Evolutionary conservation across 53 echinoderm and acorn worm species (phyloP).

Genomic region (Pentamera pediparva): DNA sequence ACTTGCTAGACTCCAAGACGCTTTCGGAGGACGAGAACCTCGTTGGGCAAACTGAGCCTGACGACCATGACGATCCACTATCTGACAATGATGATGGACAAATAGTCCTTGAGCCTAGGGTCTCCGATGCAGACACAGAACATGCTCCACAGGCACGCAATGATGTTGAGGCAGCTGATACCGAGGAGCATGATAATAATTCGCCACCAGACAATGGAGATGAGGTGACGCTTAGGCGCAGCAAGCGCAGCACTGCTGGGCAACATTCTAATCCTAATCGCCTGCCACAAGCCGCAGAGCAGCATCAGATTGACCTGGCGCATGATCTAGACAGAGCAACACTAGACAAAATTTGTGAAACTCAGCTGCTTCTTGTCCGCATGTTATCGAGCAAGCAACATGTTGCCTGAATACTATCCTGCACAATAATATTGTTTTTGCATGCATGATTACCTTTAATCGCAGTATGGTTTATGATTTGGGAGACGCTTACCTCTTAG

Average conservation of each 20-base stretch:
- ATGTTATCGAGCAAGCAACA: not conserved
- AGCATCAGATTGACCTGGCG: not conserved
- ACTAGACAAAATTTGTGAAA: conserved; percentile 5
- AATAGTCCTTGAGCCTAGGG: no score
- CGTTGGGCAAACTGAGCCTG: not conserved
- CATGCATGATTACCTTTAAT: no score
- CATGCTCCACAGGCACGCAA: no score
- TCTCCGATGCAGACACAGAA: no score
- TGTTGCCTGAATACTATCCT: not conserved
- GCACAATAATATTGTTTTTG: no score
- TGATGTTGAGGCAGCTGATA: not conserved
- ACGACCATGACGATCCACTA: no score
- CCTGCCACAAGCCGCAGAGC: not conserved
- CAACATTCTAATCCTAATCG: not conserved
- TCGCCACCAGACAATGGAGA: not conserved
- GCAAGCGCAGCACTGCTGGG: not conserved
- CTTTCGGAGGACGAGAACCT: not conserved
- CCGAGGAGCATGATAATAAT: not conserved
- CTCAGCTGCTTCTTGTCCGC: not conserved
- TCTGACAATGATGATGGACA: not conserved
- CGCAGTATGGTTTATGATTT: no score
- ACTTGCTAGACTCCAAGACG: conserved; percentile 10
- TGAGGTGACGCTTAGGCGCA: not conserved
- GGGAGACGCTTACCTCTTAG: no score
- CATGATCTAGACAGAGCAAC: not conserved